Evolutionary conservation across 2,888 invertebrate species (phyloP).

Genomic region (Drosophila suboccidentalis): DNA sequence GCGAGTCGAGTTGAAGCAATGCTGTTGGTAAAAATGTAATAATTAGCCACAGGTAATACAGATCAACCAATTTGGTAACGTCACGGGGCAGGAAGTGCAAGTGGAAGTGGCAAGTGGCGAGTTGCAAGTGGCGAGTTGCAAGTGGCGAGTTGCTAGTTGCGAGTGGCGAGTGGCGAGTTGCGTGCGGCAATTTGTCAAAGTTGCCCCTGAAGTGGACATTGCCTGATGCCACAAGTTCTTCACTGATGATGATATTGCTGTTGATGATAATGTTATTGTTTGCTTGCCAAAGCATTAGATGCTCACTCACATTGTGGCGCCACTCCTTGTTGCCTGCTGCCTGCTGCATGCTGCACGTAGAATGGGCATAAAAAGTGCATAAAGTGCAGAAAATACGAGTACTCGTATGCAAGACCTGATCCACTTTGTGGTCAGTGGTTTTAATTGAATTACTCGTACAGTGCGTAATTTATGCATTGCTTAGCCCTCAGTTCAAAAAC

Average conservation of each 20-base stretch:
- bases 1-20: slow-evolving; percentile 4
- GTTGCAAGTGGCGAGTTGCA: slow-evolving; percentile 4
- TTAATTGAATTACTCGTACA: slow-evolving; percentile 67
- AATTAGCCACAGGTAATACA: slow-evolving; percentile 64
- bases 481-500: slow-evolving; percentile 22
- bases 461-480: slow-evolving; percentile 76
- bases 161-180: slow-evolving; percentile 1
- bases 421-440: slow-evolving; percentile 39
- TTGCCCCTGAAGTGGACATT: slow-evolving; percentile 28
- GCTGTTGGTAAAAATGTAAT: slow-evolving; percentile 50
- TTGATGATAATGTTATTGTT: slow-evolving; percentile 28
- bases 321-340: slow-evolving; percentile 7
- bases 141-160: slow-evolving; percentile 9
- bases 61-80: slow-evolving; percentile 3
- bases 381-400: slow-evolving; percentile 48
- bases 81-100: slow-evolving; percentile 16
- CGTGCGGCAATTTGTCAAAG: slow-evolving; percentile 68
- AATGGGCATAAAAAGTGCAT: slow-evolving; percentile 26
- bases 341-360: slow-evolving; percentile 12
- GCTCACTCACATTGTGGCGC: neutral
- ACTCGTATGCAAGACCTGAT: slow-evolving; percentile 32
- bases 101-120: slow-evolving; percentile 7
- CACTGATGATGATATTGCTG: slow-evolving; percentile 14
- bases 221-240: slow-evolving; percentile 10
- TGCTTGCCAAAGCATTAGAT: slow-evolving; percentile 12